phyloP scores from a whole-genome alignment of 2,888 invertebrate genomes.

The Chaetoderma sp. region DNA sequence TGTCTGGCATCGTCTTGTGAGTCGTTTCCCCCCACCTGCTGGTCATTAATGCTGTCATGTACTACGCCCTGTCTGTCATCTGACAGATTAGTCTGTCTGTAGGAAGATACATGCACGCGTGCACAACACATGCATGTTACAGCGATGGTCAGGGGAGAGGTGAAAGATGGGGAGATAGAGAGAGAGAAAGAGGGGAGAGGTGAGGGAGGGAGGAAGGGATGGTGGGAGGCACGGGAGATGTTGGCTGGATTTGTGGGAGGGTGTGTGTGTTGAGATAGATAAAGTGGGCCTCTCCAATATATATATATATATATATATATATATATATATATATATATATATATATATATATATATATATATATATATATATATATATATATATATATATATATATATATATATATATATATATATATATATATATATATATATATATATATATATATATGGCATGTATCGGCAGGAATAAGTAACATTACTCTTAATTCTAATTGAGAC shows the following conservation, averaged over 20 bases:
- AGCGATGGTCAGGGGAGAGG: neutral
- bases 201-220: neutral
- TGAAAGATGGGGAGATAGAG: neutral
- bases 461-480: too few relatives aligned
- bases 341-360: neutral
- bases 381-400: constrained; percentile 5
- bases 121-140: too few relatives aligned
- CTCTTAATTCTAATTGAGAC: too few relatives aligned
- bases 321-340: neutral
- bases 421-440: neutral
- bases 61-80: too few relatives aligned
- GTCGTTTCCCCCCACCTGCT: too few relatives aligned
- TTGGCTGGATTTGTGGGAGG: neutral
- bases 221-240: neutral
- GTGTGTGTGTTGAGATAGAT: neutral
- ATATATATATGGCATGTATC: too few relatives aligned
- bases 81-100: too few relatives aligned
- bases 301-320: constrained; percentile 4
- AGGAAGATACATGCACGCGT: too few relatives aligned
- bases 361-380: neutral
- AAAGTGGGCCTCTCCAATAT: neutral
- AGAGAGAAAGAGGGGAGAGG: neutral
- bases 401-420: constrained; percentile 7
- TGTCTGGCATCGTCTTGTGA: too few relatives aligned
- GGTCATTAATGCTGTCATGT: too few relatives aligned